phyloP scores from a whole-genome alignment of 2,113 vertebrate species.

The Percopsis transmontana region DNA sequence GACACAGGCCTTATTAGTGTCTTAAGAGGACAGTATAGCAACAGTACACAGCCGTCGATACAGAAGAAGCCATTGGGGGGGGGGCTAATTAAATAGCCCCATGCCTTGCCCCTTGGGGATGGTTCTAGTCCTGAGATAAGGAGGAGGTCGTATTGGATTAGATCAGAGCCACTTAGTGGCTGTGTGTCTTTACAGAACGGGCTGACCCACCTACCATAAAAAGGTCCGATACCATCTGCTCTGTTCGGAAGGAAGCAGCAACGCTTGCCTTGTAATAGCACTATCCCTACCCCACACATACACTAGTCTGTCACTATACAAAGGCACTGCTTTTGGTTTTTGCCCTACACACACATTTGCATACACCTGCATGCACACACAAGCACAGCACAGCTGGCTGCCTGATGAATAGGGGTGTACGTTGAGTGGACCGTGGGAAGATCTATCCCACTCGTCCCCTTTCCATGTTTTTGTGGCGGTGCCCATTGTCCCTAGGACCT shows the following conservation, averaged over 20 bases:
- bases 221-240: constrained; percentile 23
- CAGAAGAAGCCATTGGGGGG: constrained; percentile 34
- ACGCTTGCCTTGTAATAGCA: not conserved
- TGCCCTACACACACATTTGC: no score
- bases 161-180: constrained; percentile 64
- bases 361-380: not conserved
- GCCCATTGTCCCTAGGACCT: not conserved
- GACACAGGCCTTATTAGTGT: constrained; percentile 51
- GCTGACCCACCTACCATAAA: constrained; percentile 12
- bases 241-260: constrained; percentile 24
- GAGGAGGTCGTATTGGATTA: constrained; percentile 70
- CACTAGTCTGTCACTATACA: not conserved
- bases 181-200: constrained; percentile 37
- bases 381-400: not conserved
- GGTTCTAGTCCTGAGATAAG: constrained; percentile 51
- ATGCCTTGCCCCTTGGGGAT: constrained; percentile 49
- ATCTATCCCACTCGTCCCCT: not conserved
- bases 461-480: constrained; percentile 3
- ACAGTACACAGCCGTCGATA: constrained; percentile 47
- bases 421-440: constrained; percentile 13
- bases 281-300: not conserved
- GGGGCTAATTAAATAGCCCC: constrained; percentile 64
- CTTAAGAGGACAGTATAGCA: constrained; percentile 23
- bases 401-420: not conserved
- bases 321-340: not conserved